Conservation (phyloP, 2,113 vertebrate genomes). For the Ictalurus furcatus region DNA sequence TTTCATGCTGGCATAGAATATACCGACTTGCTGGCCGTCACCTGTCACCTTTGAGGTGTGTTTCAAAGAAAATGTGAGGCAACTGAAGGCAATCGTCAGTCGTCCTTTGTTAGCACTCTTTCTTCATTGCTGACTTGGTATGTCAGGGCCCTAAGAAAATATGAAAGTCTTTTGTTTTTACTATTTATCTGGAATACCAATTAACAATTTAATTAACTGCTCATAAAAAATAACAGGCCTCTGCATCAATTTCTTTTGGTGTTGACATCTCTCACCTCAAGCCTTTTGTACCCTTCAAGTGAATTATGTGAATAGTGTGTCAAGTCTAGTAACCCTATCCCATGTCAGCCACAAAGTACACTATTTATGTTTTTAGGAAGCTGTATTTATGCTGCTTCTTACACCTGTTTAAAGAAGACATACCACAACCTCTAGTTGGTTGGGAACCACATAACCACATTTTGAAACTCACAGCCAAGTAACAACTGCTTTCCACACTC, state of each 20-base stretch:
- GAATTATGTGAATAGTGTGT: no score
- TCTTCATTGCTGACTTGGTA: not conserved
- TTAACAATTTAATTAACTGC: not conserved
- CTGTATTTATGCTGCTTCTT: not conserved
- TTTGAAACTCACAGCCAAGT: constrained; percentile 8
- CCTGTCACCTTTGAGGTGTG: not conserved
- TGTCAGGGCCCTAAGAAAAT: not conserved
- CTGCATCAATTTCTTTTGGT: not conserved
- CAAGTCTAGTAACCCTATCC: constrained; percentile 41
- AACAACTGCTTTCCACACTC: not conserved
- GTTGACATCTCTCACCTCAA: constrained; percentile 34
- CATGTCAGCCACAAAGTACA: not conserved
- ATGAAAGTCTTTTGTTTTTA: not conserved
- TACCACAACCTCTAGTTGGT: not conserved
- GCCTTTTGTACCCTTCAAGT: constrained; percentile 20
- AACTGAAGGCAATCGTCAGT: not conserved
- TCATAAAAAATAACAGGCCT: not conserved
- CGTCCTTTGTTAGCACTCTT: not conserved
- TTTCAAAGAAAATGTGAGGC: not conserved
- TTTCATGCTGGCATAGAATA: not conserved
- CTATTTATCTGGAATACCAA: not conserved
- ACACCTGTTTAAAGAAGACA: constrained; percentile 9
- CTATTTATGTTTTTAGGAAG: constrained; percentile 19
- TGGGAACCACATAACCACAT: not conserved
- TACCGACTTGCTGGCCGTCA: not conserved